A percentile compares a stretch with the other conserved stretches of the same genome.
Conservation (phyloP, 2,113 vertebrate genomes). For the Seriola quinqueradiata region DNA sequence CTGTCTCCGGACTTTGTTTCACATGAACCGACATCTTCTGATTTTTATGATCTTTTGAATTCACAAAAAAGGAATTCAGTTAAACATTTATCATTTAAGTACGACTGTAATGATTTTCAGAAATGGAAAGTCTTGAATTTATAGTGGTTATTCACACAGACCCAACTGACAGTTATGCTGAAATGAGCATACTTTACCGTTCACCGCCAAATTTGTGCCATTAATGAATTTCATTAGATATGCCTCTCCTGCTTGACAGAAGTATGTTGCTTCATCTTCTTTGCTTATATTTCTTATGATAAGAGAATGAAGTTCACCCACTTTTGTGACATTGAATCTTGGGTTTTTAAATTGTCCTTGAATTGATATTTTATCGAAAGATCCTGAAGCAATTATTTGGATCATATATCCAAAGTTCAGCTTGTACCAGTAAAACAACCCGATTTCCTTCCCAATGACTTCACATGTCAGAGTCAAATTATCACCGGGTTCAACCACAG, state of each 20-base stretch:
- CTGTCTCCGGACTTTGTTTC: slow-evolving; percentile 17
- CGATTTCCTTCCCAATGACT: accelerated
- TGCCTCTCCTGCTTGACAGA: slow-evolving; percentile 46
- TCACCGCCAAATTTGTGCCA: slow-evolving; percentile 40
- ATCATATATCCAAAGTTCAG: slow-evolving; percentile 36
- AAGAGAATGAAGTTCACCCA: accelerated
- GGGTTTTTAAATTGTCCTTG: neutral
- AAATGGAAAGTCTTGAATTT: too few relatives aligned
- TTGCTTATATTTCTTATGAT: slow-evolving; percentile 50
- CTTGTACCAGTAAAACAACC: slow-evolving; percentile 56
- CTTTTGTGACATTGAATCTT: neutral
- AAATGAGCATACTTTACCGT: slow-evolving; percentile 48
- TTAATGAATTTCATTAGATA: accelerated
- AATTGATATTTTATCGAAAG: accelerated
- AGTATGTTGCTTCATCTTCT: slow-evolving; percentile 68
- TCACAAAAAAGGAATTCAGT: neutral
- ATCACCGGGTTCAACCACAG: slow-evolving; percentile 32
- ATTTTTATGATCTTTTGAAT: slow-evolving; percentile 29
- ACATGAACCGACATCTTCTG: slow-evolving; percentile 1
- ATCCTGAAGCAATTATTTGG: slow-evolving; percentile 16
- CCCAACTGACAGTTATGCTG: too few relatives aligned
- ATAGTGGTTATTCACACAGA: too few relatives aligned
- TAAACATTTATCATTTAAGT: too few relatives aligned
- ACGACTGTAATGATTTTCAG: neutral
- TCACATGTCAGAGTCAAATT: slow-evolving; percentile 46